phyloP scores from a whole-genome alignment of 1,140 invertebrate species.

The Drosophila littoralis region DNA sequence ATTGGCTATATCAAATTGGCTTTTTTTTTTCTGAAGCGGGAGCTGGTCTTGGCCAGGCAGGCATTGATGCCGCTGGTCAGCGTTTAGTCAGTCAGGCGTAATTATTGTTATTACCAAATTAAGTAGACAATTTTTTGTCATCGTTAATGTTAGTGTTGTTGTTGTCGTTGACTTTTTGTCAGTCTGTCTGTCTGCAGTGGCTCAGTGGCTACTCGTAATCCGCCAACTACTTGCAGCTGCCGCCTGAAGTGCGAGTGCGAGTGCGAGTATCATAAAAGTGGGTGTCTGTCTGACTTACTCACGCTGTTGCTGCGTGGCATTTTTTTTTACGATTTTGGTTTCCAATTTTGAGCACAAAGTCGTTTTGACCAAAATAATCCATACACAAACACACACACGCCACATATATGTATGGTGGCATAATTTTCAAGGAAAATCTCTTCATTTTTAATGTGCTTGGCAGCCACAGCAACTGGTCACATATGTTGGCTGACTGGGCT shows the following conservation, averaged over 20 bases:
- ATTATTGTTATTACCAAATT: conserved; percentile 83
- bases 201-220: conserved; percentile 50
- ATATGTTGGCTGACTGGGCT: conserved; percentile 53
- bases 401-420: conserved; percentile 37
- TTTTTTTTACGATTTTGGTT: conserved; percentile 71
- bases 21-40: background rate
- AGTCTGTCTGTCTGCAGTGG: conserved; percentile 23
- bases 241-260: conserved; percentile 24
- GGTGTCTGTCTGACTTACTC: conserved; percentile 60
- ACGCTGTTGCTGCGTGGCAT: conserved; percentile 48
- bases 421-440: conserved; percentile 82
- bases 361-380: conserved; percentile 70
- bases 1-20: conserved; percentile 64
- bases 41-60: conserved; percentile 19
- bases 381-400: conserved; percentile 25
- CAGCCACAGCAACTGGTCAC: conserved; percentile 47
- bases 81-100: conserved; percentile 80
- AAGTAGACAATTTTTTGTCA: conserved; percentile 79
- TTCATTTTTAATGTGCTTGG: conserved; percentile 75
- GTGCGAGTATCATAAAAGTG: conserved; percentile 57
- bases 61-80: conserved; percentile 60
- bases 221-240: conserved; percentile 58
- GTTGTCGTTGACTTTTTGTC: conserved; percentile 55
- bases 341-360: conserved; percentile 74
- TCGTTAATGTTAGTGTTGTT: background rate